These are phyloP conservation scores for Zaprionus lineosus DNA, from an alignment of 2,888 invertebrate genomes.

Conservation along the genomic window DNA sequence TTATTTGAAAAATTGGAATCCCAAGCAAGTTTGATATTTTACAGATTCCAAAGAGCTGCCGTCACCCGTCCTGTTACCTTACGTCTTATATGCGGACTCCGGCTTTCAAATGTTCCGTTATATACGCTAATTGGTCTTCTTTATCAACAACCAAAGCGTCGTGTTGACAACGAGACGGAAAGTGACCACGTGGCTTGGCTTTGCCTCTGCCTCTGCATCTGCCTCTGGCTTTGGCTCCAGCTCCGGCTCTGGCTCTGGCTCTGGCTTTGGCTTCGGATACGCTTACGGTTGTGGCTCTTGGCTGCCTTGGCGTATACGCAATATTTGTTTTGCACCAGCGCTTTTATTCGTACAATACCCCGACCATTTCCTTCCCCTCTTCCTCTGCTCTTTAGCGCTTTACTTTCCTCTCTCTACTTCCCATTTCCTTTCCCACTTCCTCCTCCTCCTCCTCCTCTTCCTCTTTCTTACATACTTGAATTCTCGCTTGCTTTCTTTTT, in stretches of 20 bases:
- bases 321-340: constrained; percentile 56
- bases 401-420: constrained; percentile 13
- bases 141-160: constrained; percentile 37
- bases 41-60: no score
- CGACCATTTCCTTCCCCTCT: constrained; percentile 24
- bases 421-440: background rate
- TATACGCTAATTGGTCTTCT: constrained; percentile 64
- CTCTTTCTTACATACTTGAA: background rate
- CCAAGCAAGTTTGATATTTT: no score
- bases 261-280: no score
- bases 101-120: constrained; percentile 26
- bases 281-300: constrained; percentile 27
- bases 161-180: constrained; percentile 55
- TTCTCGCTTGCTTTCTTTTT: background rate
- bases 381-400: background rate
- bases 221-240: no score
- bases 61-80: no score
- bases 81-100: constrained; percentile 19
- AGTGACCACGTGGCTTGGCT: constrained; percentile 43
- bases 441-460: background rate
- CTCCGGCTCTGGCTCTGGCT: no score
- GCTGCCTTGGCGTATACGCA: constrained; percentile 64
- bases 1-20: no score
- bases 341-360: constrained; percentile 15
- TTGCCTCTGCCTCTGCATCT: no score